These are phyloP conservation scores for Camponotus pennsylvanicus DNA, from an alignment of 1,140 invertebrate genomes.

Conservation along the genomic window DNA sequence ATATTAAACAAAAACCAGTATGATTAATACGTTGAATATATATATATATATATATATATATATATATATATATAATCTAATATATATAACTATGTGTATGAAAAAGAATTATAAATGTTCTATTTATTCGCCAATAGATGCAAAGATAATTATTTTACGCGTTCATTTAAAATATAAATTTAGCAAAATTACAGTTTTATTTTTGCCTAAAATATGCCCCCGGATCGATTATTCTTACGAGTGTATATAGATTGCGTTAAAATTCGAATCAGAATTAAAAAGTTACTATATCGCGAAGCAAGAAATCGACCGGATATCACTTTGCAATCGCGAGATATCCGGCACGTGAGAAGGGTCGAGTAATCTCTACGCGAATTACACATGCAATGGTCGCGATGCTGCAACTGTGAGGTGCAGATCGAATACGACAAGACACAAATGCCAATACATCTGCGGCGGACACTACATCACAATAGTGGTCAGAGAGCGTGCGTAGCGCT, in stretches of 20 bases:
- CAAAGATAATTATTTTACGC: too few species aligned
- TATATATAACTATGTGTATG: too few species aligned
- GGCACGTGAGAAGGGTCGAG: conserved; percentile 28
- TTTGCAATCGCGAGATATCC: conserved; percentile 47
- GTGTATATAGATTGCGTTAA: not conserved
- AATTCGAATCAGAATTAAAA: conserved; percentile 32
- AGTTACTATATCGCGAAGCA: conserved; percentile 9
- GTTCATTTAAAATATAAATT: not conserved
- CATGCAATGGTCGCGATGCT: conserved; percentile 24
- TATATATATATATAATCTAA: too few species aligned
- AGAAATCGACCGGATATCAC: conserved; percentile 42
- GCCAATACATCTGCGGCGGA: conserved; percentile 50
- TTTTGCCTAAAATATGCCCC: too few species aligned
- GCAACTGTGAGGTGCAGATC: conserved; percentile 15
- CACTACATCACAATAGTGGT: conserved; percentile 52
- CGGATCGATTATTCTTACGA: too few species aligned
- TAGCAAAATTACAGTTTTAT: not conserved
- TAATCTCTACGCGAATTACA: conserved; percentile 50
- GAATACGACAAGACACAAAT: conserved; percentile 53
- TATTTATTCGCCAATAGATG: too few species aligned
- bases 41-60: too few species aligned
- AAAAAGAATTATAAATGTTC: too few species aligned
- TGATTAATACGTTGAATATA: too few species aligned
- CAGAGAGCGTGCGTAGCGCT: conserved; percentile 32
- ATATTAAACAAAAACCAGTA: too few species aligned